Percentiles rank a stretch among this genome's conserved stretches.
Conservation (phyloP, 2,113 vertebrate species). For the Azemiops feae region DNA sequence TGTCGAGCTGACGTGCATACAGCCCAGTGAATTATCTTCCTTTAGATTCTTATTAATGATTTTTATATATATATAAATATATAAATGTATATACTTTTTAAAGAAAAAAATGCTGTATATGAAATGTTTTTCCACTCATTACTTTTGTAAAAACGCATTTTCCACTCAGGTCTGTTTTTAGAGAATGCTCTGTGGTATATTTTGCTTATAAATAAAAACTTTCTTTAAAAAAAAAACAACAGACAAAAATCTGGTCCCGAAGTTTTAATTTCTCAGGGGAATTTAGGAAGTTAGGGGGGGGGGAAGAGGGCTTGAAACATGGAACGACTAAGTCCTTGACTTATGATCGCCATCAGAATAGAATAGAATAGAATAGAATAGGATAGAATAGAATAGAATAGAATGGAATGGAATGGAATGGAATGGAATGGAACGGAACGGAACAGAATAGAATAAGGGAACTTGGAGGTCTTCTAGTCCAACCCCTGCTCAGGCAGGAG, state of each 20-base stretch:
- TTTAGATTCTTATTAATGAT: constrained; percentile 14
- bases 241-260: not conserved
- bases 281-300: too few relatives aligned
- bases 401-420: too few relatives aligned
- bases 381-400: too few relatives aligned
- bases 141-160: constrained; percentile 20
- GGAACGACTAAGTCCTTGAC: not conserved
- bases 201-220: constrained; percentile 33
- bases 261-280: not conserved
- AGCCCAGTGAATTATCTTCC: not conserved
- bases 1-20: not conserved
- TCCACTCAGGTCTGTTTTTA: constrained; percentile 15
- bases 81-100: constrained; percentile 34
- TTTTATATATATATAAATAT: constrained; percentile 20
- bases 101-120: constrained; percentile 1
- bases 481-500: too few relatives aligned
- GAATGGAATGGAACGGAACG: too few relatives aligned
- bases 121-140: constrained; percentile 12
- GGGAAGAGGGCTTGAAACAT: not conserved
- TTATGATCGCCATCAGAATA: not conserved
- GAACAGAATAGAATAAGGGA: too few relatives aligned
- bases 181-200: constrained; percentile 26
- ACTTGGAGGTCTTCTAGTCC: too few relatives aligned
- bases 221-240: not conserved
- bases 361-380: too few relatives aligned